phyloP scores from a whole-genome alignment of 2,888 invertebrate genomes.

The Byasa hedistus region DNA sequence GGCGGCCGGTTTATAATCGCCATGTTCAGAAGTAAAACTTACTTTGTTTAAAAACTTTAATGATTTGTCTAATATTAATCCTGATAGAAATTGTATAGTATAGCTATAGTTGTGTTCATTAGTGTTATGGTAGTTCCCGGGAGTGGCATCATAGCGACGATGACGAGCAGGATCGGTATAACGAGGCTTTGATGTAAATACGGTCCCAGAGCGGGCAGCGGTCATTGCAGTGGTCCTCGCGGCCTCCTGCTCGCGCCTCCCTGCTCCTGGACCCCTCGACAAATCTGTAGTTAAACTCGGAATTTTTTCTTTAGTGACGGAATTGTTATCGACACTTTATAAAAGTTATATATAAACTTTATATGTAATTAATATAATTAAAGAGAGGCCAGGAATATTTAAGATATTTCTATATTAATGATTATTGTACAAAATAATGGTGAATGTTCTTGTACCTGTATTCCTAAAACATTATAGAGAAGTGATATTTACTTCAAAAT shows the following conservation, averaged over 20 bases:
- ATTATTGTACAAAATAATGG: too few species aligned
- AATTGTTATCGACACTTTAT: conserved; percentile 43
- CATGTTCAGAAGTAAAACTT: not conserved
- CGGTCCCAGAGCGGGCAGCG: conserved; percentile 37
- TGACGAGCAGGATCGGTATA: conserved; percentile 51
- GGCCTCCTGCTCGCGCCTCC: conserved; percentile 41
- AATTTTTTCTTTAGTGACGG: conserved; percentile 39
- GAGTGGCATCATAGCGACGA: conserved; percentile 37
- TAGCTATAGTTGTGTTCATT: conserved; percentile 11
- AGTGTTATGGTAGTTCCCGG: conserved; percentile 23
- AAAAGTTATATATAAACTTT: not conserved
- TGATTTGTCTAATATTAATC: too few species aligned
- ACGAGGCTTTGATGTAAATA: conserved; percentile 74
- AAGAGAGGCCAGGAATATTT: too few species aligned
- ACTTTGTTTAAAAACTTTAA: not conserved
- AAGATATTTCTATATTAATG: not conserved
- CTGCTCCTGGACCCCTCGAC: conserved; percentile 43
- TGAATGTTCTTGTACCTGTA: too few species aligned
- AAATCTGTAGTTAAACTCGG: conserved; percentile 52
- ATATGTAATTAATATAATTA: not conserved
- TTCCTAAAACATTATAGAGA: too few species aligned
- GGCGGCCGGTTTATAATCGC: not conserved
- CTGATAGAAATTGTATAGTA: too few species aligned
- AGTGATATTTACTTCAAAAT: too few species aligned
- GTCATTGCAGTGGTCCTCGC: conserved; percentile 43